Evolutionary conservation across 2,113 vertebrate species (phyloP).

Genomic region (Epinephelus cyanopodus): DNA sequence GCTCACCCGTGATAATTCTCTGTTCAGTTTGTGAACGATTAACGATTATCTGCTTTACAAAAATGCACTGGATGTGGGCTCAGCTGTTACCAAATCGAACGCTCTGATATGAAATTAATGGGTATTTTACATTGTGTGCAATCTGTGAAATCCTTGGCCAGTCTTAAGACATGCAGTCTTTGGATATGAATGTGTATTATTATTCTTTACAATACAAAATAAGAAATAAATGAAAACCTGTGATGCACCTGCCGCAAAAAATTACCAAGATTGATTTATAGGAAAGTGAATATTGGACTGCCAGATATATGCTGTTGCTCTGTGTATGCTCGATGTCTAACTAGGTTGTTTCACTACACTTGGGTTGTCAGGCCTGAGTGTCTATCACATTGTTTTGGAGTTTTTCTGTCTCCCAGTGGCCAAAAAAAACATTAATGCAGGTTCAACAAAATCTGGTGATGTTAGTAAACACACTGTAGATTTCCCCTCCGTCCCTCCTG

Average conservation of each 20-base stretch:
- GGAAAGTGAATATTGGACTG: background rate
- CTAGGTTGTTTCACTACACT: background rate
- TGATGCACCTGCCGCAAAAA: background rate
- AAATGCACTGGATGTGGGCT: background rate
- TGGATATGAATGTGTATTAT: background rate
- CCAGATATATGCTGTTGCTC: background rate
- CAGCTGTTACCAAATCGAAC: background rate
- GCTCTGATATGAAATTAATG: background rate
- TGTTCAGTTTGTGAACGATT: background rate
- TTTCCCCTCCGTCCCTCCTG: background rate
- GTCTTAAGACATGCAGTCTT: background rate
- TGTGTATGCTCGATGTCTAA: background rate
- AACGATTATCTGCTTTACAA: background rate
- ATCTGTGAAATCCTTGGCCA: background rate
- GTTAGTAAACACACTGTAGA: background rate
- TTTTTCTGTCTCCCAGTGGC: too few relatives aligned
- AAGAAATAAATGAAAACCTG: background rate
- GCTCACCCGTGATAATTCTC: background rate
- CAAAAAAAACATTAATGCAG: background rate
- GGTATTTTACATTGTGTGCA: background rate
- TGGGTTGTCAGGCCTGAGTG: background rate
- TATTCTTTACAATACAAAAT: background rate
- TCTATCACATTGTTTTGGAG: background rate
- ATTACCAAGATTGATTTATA: background rate
- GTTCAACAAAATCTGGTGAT: background rate